These are phyloP conservation scores for Chrysolina haemoptera DNA, from an alignment of 2,888 invertebrate genomes.

Conservation along the genomic window DNA sequence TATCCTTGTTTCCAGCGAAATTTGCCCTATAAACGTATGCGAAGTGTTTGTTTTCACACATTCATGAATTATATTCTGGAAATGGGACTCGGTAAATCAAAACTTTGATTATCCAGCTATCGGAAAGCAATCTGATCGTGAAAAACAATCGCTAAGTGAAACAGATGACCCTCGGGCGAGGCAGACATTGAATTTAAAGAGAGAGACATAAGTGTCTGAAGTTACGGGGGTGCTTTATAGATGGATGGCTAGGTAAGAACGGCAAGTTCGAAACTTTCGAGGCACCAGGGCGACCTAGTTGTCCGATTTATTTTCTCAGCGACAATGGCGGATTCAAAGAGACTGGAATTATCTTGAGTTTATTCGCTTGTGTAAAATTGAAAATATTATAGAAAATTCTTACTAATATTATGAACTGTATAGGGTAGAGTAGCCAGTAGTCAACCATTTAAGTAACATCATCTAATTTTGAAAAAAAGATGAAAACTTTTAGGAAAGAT, in stretches of 20 bases:
- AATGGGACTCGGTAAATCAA: slow-evolving; percentile 37
- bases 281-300: slow-evolving; percentile 63
- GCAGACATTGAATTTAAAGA: slow-evolving; percentile 59
- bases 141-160: slow-evolving; percentile 48
- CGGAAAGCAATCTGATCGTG: slow-evolving; percentile 45
- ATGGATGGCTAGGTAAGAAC: slow-evolving; percentile 55
- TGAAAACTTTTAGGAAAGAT: no score
- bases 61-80: neutral
- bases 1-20: neutral
- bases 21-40: neutral
- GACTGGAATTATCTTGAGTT: neutral
- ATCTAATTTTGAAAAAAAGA: no score
- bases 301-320: slow-evolving; percentile 53
- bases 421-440: no score
- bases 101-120: slow-evolving; percentile 47
- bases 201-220: slow-evolving; percentile 59
- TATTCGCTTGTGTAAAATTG: neutral
- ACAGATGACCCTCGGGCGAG: slow-evolving; percentile 47
- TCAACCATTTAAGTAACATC: no score
- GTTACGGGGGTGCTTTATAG: slow-evolving; percentile 57
- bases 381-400: no score
- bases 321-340: slow-evolving; percentile 25
- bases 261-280: slow-evolving; percentile 59
- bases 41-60: neutral
- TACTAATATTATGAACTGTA: no score